Evolutionary conservation across 2,113 vertebrate species (phyloP), one percentile per base, ranked within the genome.

Genomic region (Cranoglanis bouderius): DNA sequence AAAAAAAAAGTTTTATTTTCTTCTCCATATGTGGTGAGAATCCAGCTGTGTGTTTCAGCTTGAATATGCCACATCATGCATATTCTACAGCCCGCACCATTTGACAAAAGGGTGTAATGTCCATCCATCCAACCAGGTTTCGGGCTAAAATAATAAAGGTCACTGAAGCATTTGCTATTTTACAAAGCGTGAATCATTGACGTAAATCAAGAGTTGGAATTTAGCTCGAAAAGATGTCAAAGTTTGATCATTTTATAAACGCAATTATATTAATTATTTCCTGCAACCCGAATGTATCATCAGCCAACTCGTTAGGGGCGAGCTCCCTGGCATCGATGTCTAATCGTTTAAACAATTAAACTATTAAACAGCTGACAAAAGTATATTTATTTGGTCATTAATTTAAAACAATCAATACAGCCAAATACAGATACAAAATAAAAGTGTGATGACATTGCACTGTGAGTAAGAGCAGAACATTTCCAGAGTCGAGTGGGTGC

Each of bases 71-170:
- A 35, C 72, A 75, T 38, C 85, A 85, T 91, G 90, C 75, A 91
- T 89, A 89, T 91, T 90, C 85, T 90, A 90, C 88, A 89, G 82
- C 90, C 85, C 38, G 19, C 77, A 72, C 88, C 85, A 90, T 90
- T 89, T 90, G 90, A 90, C 87, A 53, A 74, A 72, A 29, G 82
- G 85, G 38, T 65, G 61, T 84, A 84, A 87, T n/a, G 35, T 61
- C 81, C 55, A 84, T 84, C 29, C 43, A 63, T 61, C 38, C 82
- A 38, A 12, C 5, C 46, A 24, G 72, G 8, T 65, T 35, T 43
- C 40, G 74, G 59, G 49, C 74, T 80, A 40, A 67, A 81, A 81
- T 81, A 81, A 61, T 83, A 89, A 63, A 65, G n/a, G 88, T 85
- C 82, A 80, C 8, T 0, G 46, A 80, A 61, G 26, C 88, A 65